Percentiles rank a stretch among this genome's conserved stretches.
Conservation (phyloP, 2,113 vertebrate species). For the Ornithorhynchus anatinus region DNA sequence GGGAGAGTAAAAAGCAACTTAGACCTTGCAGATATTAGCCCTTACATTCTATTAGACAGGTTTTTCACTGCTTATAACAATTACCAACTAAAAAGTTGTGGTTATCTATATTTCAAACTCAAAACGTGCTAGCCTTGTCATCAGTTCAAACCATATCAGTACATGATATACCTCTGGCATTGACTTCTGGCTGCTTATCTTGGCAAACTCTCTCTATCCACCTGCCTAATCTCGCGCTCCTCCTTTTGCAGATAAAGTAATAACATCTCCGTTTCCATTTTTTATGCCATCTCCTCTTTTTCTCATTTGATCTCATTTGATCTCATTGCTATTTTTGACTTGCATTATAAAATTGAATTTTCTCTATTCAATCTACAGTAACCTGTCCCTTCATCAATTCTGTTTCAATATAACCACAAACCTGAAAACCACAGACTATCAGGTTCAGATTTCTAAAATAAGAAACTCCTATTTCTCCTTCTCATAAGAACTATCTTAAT, state of each 20-base stretch:
- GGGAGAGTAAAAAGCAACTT: too few relatives aligned
- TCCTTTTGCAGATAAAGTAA: neutral
- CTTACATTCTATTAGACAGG: too few relatives aligned
- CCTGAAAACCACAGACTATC: conserved; percentile 29
- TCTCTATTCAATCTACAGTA: neutral
- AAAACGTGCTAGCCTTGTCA: neutral
- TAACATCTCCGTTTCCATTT: neutral
- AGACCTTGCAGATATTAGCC: too few relatives aligned
- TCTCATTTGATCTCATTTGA: conserved; percentile 8
- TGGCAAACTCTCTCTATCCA: neutral
- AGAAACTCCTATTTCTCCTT: conserved; percentile 28
- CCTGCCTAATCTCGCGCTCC: neutral
- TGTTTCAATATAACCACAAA: conserved; percentile 23
- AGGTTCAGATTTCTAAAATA: conserved; percentile 25
- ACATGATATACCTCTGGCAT: neutral
- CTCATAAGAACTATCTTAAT: conserved; percentile 45
- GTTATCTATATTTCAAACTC: neutral
- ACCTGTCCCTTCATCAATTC: conserved; percentile 27
- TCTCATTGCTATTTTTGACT: conserved; percentile 15
- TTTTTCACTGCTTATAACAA: neutral
- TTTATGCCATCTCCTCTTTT: neutral
- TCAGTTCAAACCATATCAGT: neutral
- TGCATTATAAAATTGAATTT: conserved; percentile 16
- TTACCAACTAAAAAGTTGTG: neutral
- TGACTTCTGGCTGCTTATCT: neutral